phyloP scores from a whole-genome alignment of 2,113 vertebrate species.

The Thalassarche chlororhynchos region DNA sequence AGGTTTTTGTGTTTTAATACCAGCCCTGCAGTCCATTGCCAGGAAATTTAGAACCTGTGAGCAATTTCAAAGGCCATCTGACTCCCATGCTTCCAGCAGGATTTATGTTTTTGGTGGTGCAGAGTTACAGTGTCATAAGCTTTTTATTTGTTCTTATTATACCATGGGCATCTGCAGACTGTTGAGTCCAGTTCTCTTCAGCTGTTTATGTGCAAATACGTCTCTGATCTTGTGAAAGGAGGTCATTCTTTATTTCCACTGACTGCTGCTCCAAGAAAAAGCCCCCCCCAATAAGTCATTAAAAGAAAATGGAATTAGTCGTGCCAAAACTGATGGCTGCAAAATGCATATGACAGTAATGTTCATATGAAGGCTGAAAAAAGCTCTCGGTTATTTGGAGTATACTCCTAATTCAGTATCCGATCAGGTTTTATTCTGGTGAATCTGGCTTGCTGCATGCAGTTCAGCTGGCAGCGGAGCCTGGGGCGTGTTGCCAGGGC shows the following conservation, averaged over 20 bases:
- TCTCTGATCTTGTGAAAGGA: conserved; percentile 24
- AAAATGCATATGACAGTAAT: not conserved
- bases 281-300: not conserved
- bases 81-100: conserved; percentile 30
- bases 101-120: conserved; percentile 45
- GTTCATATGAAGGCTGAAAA: not conserved
- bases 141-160: conserved; percentile 64
- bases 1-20: conserved; percentile 39
- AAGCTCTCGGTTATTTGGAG: not conserved
- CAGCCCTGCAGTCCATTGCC: conserved; percentile 5
- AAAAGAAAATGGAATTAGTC: conserved; percentile 25
- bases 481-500: not conserved
- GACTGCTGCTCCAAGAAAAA: not conserved
- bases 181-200: conserved; percentile 42
- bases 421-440: not conserved
- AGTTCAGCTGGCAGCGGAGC: not conserved
- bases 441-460: not conserved
- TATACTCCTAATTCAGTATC: not conserved
- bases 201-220: conserved; percentile 18
- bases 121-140: conserved; percentile 60
- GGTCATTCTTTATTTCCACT: not conserved
- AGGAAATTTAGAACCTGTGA: conserved; percentile 59
- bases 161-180: conserved; percentile 37
- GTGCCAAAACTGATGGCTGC: not conserved
- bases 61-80: conserved; percentile 52